These are phyloP conservation scores for Phymanthus crucifer DNA, from an alignment of 92 coral and sea anemone genomes.

Conservation along the genomic window DNA sequence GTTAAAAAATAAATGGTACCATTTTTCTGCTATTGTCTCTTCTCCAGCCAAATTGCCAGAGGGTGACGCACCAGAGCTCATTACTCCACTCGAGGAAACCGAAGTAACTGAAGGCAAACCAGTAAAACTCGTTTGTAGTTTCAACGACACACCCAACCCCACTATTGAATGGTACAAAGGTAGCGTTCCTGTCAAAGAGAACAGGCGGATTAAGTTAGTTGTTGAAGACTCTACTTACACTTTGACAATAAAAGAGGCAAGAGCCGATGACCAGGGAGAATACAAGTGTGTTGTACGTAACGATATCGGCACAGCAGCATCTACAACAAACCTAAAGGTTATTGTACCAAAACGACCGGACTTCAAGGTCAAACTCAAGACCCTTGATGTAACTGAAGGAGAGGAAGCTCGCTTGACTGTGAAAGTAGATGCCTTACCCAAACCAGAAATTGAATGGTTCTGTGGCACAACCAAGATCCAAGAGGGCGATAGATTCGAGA, in stretches of 20 bases:
- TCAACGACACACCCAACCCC: constrained; percentile 75
- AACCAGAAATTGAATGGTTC: constrained; percentile 82
- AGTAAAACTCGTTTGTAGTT: constrained; percentile 76
- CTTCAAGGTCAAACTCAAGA: constrained; percentile 78
- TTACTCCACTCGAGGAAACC: too few species aligned
- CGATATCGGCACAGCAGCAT: constrained; percentile 69
- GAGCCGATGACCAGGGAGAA: constrained; percentile 80
- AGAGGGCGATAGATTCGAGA: constrained; percentile 55
- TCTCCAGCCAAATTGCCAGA: too few species aligned
- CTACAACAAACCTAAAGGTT: constrained; percentile 61
- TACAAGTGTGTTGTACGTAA: constrained; percentile 84
- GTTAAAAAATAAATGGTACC: too few species aligned
- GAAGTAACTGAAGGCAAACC: constrained; percentile 72
- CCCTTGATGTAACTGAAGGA: constrained; percentile 71
- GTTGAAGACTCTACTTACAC: constrained; percentile 54
- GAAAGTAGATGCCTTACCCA: constrained; percentile 69
- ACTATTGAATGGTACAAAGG: constrained; percentile 81
- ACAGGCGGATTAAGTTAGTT: constrained; percentile 61
- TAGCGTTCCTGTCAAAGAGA: constrained; percentile 61
- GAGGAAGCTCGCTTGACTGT: constrained; percentile 73
- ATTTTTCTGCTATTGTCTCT: too few species aligned
- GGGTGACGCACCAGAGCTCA: too few species aligned
- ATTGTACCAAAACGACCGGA: constrained; percentile 72
- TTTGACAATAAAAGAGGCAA: constrained; percentile 56
- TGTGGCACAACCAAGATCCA: constrained; percentile 63